Evolutionary conservation across 2,888 invertebrate species (phyloP), one percentile per base, ranked within the genome.

Genomic region (Celastrina argiolus): DNA sequence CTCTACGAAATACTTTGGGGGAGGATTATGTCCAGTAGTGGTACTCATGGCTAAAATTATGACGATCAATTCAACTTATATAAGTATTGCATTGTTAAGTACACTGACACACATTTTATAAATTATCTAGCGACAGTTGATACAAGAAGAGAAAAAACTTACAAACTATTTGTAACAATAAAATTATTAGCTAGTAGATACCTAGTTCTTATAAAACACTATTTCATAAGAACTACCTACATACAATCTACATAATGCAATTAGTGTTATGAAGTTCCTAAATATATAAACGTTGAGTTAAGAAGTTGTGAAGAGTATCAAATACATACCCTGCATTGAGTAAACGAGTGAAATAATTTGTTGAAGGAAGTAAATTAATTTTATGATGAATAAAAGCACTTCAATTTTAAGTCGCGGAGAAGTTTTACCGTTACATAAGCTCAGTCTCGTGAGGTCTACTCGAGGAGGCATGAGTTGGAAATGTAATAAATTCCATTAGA

Each of bases 401-500:
- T 66, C 42, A 66, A 66, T 66, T 66, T 66, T 42, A 59, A 66
- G 66, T 66, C 59, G 51, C 45, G 59, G 45, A 45, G 39, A 66
- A 70, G 63, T 68, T 67, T 42, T 39, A 64, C 67, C 67, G 61
- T 56, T 56, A 69, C 66, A 67, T 64, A 65, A 61, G 64, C 64
- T 51, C 34, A 59, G 36, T 66, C 66, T 51, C 36, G 59, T 39
- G 69, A 66, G 63, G 67, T 70, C 67, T 69, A 69, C 70, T 69
- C 68, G 69, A 73, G 73, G 70, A 70, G 72, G 72, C 75, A 74
- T 75, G 74, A 79, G 79, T 80, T 83, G 77, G 75, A 81, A 84
- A 84, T 84, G 81, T 84, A 87, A 87, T 84, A 85, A 86, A 85
- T 83, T 85, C 85, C 87, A 88, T 88, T 88, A 88, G 79, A 75